Base-by-base conservation (phyloP, 2,797 vertebrate genomes). In the Eremophila alpestris region DNA sequence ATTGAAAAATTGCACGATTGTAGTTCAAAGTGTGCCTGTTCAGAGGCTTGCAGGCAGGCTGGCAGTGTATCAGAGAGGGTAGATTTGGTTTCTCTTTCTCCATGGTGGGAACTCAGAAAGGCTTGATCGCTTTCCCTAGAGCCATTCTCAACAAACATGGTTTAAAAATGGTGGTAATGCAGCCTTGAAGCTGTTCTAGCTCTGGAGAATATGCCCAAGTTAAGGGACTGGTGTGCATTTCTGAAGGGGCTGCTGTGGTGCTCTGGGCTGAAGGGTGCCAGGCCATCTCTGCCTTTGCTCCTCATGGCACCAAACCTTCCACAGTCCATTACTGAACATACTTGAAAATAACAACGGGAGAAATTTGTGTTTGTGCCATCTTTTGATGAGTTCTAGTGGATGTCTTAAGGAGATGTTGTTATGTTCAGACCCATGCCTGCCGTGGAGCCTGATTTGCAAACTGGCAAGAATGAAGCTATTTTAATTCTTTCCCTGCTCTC, bases 401-500 rank as follows among this genome's bases (percentile, higher is more conserved):
- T 23, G 30, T 36, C 46, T 93, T 20, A 18, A 36, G 41, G 58
- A 48, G 65, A 9, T 17, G 63, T 34, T 77, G n/a, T 22, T 2
- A 0, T 46, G 71, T 27, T 79, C 38, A 18, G 27, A 11, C 43
- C 38, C 54, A 65, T 74, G 60, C 75, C 10, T 0, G 7, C 38
- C 45, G 17, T 40, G 32, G 20, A 62, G 58, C 65, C 41, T 16
- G 27, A 40, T 45, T 51, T 73, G 87, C 74, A 64, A 51, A 27
- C 41, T 9, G 3, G 17, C 49, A 92, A 87, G 68, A 87, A 80
- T 34, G 51, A 23, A 74, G 46, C 29, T 78, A 27, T 75, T 94
- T 95, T 88, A 82, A 74, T 90, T 81, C 52, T 60, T 87, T n/a
- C 71, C 71, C 24, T 73, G n/a, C 56, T 78, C 77, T 43, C 18